Percentiles rank a stretch among this genome's conserved stretches.
Evolutionary conservation across 2,113 vertebrate species (phyloP).

Genomic region (Callionymus lyra): DNA sequence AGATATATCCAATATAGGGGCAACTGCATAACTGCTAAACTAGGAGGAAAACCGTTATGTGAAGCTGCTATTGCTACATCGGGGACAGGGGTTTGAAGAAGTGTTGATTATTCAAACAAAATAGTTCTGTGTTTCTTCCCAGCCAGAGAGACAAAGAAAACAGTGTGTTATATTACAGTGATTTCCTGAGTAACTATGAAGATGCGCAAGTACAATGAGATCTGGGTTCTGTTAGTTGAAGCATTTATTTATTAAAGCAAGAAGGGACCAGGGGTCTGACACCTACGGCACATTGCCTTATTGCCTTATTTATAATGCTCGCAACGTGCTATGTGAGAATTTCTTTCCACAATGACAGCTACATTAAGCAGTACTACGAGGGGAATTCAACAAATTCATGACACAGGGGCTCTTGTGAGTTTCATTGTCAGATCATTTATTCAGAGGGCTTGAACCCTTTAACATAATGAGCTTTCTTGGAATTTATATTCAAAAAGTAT

Average conservation of each 20-base stretch:
- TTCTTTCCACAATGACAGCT: slow-evolving; percentile 43
- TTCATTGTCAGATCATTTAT: slow-evolving; percentile 18
- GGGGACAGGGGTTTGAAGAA: not conserved
- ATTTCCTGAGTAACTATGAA: slow-evolving; percentile 20
- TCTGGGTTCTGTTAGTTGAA: slow-evolving; percentile 26
- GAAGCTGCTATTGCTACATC: too few species aligned
- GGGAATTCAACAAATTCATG: slow-evolving; percentile 26
- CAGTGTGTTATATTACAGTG: slow-evolving; percentile 10
- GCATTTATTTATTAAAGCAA: slow-evolving; percentile 52
- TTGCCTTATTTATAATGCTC: slow-evolving; percentile 63
- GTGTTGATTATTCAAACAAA: not conserved
- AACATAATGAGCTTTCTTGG: not conserved
- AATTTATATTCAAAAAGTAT: too few species aligned
- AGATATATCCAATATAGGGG: too few species aligned
- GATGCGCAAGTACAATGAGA: slow-evolving; percentile 15
- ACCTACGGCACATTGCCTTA: slow-evolving; percentile 54
- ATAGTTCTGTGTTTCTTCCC: not conserved
- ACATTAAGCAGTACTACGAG: slow-evolving; percentile 22
- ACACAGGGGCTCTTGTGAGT: slow-evolving; percentile 1
- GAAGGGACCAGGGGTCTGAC: slow-evolving; percentile 28
- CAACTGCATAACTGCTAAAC: not conserved
- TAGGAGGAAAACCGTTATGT: too few species aligned
- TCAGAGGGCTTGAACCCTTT: slow-evolving; percentile 5
- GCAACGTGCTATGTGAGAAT: slow-evolving; percentile 33
- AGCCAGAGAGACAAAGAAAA: slow-evolving; percentile 1